These are phyloP conservation scores for Leptopilina syphax DNA, from an alignment of 2,888 invertebrate genomes.

Conservation along the genomic window DNA sequence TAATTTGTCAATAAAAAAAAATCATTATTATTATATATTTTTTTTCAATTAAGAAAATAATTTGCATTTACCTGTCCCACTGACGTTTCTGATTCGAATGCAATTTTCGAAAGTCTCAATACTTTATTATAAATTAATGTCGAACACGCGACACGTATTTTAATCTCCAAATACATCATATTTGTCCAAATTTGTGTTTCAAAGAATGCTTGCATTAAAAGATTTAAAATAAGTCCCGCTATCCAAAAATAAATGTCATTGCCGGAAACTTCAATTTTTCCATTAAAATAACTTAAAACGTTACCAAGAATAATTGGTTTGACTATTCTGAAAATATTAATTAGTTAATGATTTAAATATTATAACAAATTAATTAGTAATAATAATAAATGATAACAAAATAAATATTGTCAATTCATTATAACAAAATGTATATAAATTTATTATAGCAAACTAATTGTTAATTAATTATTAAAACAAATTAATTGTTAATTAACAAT, in stretches of 20 bases:
- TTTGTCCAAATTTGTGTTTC: slow-evolving; percentile 79
- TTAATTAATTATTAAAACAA: too few relatives aligned
- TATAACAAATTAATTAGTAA: too few relatives aligned
- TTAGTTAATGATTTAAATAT: neutral
- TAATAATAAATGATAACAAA: too few relatives aligned
- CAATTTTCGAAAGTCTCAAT: slow-evolving; percentile 85
- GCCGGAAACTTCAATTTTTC: slow-evolving; percentile 51
- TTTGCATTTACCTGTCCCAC: slow-evolving; percentile 78
- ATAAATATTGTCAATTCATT: too few relatives aligned
- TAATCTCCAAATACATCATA: slow-evolving; percentile 81
- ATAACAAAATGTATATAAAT: too few relatives aligned
- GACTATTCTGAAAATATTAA: slow-evolving; percentile 60
- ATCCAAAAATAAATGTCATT: slow-evolving; percentile 77
- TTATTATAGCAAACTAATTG: too few relatives aligned
- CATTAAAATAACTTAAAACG: slow-evolving; percentile 63
- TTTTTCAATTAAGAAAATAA: too few relatives aligned
- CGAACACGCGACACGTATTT: slow-evolving; percentile 83
- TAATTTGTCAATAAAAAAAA: neutral
- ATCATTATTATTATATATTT: neutral
- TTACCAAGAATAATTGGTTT: slow-evolving; percentile 69
- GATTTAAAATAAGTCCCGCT: slow-evolving; percentile 69
- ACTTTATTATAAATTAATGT: slow-evolving; percentile 87
- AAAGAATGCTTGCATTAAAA: slow-evolving; percentile 52
- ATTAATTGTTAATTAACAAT: too few relatives aligned
- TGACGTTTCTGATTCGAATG: slow-evolving; percentile 84